These are phyloP conservation scores for Spheniscus mendiculus DNA, from an alignment of 2,113 vertebrate species.

Conservation along the genomic window DNA sequence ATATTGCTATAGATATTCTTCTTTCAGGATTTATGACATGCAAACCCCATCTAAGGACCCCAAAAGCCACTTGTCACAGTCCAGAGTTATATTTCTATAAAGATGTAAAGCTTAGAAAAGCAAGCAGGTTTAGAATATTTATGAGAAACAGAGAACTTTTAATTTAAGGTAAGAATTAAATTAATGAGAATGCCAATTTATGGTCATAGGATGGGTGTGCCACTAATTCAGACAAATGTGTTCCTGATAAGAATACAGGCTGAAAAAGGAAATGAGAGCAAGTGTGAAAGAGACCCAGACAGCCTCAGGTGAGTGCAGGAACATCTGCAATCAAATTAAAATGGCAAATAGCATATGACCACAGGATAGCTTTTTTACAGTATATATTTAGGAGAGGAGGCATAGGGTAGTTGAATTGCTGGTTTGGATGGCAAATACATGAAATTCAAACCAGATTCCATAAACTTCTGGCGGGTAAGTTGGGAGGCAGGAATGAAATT, in stretches of 20 bases:
- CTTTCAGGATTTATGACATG: background rate
- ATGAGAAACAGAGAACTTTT: background rate
- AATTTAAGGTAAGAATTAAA: background rate
- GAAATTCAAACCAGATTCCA: background rate
- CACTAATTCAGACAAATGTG: background rate
- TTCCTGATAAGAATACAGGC: background rate
- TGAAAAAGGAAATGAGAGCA: background rate
- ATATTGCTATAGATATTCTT: background rate
- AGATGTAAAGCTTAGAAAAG: background rate
- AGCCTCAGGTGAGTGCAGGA: background rate
- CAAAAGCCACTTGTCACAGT: background rate
- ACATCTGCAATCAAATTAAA: background rate
- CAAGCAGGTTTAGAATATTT: background rate
- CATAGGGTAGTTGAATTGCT: background rate
- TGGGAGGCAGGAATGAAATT: background rate
- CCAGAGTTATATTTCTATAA: background rate
- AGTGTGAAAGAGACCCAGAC: background rate
- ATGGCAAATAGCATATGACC: background rate
- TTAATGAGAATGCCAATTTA: background rate
- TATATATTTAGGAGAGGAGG: background rate
- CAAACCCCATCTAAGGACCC: background rate
- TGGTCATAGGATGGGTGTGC: background rate
- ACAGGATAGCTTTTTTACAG: background rate
- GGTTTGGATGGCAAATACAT: background rate
- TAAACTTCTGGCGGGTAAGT: background rate